These are phyloP conservation scores for Engraulis encrasicolus DNA, from an alignment of 2,113 vertebrate genomes.

Conservation along the genomic window DNA sequence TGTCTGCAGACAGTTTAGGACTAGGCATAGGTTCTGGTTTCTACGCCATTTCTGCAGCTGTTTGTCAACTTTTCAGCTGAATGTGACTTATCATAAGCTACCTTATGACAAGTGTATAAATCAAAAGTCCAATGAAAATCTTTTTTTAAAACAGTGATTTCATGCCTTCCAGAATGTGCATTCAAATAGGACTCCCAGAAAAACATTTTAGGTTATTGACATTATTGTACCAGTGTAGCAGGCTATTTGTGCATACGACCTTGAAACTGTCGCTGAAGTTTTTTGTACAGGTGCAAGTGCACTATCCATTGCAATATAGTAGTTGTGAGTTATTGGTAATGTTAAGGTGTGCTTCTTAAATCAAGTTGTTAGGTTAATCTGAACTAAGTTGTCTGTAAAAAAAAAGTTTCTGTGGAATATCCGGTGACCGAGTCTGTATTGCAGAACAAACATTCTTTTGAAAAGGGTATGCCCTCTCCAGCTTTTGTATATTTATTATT, in stretches of 20 bases:
- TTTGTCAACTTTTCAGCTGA: background rate
- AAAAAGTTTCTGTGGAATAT: background rate
- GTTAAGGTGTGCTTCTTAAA: background rate
- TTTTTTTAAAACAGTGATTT: background rate
- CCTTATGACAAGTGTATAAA: background rate
- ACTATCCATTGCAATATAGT: background rate
- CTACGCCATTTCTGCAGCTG: background rate
- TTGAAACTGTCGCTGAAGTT: no score
- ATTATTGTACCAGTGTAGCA: background rate
- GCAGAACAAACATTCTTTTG: constrained; percentile 18
- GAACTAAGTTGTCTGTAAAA: background rate
- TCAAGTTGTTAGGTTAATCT: background rate
- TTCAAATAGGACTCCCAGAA: background rate
- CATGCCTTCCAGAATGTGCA: background rate
- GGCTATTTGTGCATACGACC: no score
- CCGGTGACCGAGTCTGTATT: constrained; percentile 20
- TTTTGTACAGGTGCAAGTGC: background rate
- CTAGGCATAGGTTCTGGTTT: background rate
- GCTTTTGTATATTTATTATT: constrained; percentile 31
- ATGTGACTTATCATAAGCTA: background rate
- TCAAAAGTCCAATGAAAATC: background rate
- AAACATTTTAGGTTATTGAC: background rate
- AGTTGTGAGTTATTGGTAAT: background rate
- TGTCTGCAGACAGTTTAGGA: background rate
- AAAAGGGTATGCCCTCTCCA: background rate